Percentiles rank a stretch among this genome's conserved stretches.
Evolutionary conservation across 2,888 invertebrate genomes (phyloP).

Genomic region (Hirudinaria manillensis): DNA sequence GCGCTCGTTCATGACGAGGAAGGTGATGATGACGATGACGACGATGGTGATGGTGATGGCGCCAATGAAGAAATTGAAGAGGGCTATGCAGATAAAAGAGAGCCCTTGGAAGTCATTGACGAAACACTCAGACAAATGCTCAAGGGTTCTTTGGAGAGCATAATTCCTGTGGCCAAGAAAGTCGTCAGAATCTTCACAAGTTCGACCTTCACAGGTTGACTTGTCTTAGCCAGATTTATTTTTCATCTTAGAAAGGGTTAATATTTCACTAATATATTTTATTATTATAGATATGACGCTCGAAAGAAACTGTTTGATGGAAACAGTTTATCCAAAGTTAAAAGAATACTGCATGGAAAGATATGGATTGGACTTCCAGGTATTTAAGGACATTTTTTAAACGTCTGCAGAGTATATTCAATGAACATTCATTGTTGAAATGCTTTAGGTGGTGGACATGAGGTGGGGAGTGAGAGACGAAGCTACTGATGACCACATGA

Average conservation of each 20-base stretch:
- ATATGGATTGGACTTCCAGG: slow-evolving; percentile 95
- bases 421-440: background rate
- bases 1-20: no score
- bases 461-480: slow-evolving; percentile 96
- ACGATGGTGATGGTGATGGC: no score
- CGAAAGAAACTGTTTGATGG: slow-evolving; percentile 94
- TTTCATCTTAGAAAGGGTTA: slow-evolving; percentile 92
- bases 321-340: slow-evolving; percentile 90
- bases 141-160: slow-evolving; percentile 59
- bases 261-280: slow-evolving; percentile 86
- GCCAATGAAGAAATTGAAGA: no score
- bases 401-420: background rate
- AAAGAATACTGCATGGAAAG: slow-evolving; percentile 95
- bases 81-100: background rate
- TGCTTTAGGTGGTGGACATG: slow-evolving; percentile 85
- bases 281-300: slow-evolving; percentile 76
- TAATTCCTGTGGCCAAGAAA: slow-evolving; percentile 93
- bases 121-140: slow-evolving; percentile 30
- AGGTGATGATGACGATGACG: no score
- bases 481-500: slow-evolving; percentile 98
- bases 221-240: background rate
- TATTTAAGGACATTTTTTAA: slow-evolving; percentile 49
- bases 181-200: slow-evolving; percentile 96
- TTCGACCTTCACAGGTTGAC: slow-evolving; percentile 89
- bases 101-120: slow-evolving; percentile 11